Evolutionary conservation across 2,888 invertebrate species (phyloP), one percentile per base, ranked within the genome.

Genomic region (Ophion ellenae): DNA sequence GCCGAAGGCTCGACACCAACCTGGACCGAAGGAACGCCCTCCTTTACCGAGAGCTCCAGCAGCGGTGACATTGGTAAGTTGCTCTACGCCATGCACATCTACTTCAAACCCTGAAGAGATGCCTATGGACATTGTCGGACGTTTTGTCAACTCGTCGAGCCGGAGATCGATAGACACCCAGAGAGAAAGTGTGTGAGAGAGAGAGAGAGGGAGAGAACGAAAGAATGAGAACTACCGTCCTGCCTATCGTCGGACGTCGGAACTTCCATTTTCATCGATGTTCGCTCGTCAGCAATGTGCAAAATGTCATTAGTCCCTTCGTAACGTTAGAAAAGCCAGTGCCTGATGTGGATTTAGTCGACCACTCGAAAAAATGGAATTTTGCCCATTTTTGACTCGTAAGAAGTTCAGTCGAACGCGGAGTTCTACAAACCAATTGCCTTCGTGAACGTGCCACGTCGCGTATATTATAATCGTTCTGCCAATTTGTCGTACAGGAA

Each of bases 21-120:
- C 66, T 99, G 99, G 98, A 99, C 99, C 71, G 99, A 99, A 95
- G 99, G 99, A 91, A 99, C 99, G 89, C 99, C 99, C 85, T 98
- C 98, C 94, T 99, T 98, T 95, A 99, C 99, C 61, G 98, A 99
- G 94, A 99, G 99, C 91, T 99, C 99, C 95, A 98, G 98, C 95
- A 98, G 98, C 95, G 97, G 97, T 90, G 98, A 98, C 95, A 97
- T 97, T 95, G 97, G 97, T 96, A 95, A 96, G 96, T 93, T 92
- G 78, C 89, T 93, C 87, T 90, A 90, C 89, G 93, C 93, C 86
- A 91, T 93, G 81, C 90, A 91, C 87, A 88, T 93, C 89, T 93
- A 92, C 90, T 93, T 90, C 88, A 84, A 87, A 75, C 70, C 87
- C 45, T 89, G 86, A 89, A 87, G 85, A 87, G 63, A 28, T 63